A percentile compares a stretch with the other conserved stretches of the same genome.
Conservation (phyloP, 2,113 vertebrate genomes). For the Sphyrna mokarran region DNA sequence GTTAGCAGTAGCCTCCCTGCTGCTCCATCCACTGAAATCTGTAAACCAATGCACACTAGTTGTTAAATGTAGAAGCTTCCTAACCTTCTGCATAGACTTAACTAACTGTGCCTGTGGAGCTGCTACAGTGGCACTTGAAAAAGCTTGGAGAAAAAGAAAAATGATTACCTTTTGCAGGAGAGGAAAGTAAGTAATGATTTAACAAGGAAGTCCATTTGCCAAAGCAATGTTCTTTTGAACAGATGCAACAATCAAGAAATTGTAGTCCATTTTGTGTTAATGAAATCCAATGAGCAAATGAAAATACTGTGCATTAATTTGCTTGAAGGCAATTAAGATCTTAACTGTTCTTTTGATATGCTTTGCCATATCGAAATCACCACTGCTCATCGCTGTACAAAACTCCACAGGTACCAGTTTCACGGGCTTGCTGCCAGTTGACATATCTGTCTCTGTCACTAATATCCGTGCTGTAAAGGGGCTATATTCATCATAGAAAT, state of each 20-base stretch:
- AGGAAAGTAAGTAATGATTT: neutral
- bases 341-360: neutral
- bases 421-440: neutral
- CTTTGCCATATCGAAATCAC: neutral
- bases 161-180: neutral
- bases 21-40: neutral
- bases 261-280: neutral
- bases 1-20: neutral
- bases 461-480: neutral
- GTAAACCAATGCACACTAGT: neutral
- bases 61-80: neutral
- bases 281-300: neutral
- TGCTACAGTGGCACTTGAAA: neutral
- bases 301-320: neutral
- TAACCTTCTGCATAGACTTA: neutral
- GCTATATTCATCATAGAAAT: slow-evolving; percentile 1
- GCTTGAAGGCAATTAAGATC: neutral
- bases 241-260: neutral
- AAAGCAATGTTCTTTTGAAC: neutral
- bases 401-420: neutral
- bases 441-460: neutral
- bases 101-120: neutral
- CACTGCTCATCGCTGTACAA: neutral
- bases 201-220: neutral
- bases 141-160: neutral